Evolutionary conservation across 2,797 vertebrate species (phyloP).

Genomic region (Pangasius mekongensis): DNA sequence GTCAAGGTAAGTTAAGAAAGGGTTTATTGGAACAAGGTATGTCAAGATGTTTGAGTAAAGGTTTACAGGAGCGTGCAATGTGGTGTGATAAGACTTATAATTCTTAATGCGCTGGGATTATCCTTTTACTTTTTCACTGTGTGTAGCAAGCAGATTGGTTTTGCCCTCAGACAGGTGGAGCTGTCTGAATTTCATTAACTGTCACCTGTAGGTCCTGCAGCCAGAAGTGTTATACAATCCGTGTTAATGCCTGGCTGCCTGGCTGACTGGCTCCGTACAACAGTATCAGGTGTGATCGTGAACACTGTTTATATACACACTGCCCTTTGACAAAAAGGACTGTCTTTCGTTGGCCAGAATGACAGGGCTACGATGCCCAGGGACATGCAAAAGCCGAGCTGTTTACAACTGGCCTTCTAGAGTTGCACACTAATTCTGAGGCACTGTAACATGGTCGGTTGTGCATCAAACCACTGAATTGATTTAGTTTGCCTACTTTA

Average conservation of each 20-base stretch:
- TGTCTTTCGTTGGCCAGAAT: conserved; percentile 2
- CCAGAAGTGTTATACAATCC: conserved; percentile 64
- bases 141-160: conserved; percentile 8
- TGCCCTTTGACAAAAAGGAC: conserved; percentile 67
- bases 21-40: background rate
- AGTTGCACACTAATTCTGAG: conserved; percentile 20
- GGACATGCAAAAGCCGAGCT: conserved; percentile 3
- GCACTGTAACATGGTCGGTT: conserved; percentile 22
- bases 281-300: conserved; percentile 65
- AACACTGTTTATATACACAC: conserved; percentile 69
- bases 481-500: conserved; percentile 34
- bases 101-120: background rate
- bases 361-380: conserved; percentile 19
- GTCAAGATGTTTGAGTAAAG: background rate
- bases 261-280: conserved; percentile 62
- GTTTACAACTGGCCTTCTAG: conserved; percentile 23
- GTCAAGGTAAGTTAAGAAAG: too few relatives aligned
- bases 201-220: conserved; percentile 68
- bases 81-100: background rate
- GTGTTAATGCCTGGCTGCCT: conserved; percentile 53
- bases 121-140: conserved; percentile 3
- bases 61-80: background rate
- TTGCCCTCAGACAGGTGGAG: conserved; percentile 58
- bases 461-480: conserved; percentile 31
- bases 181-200: conserved; percentile 64